Base-by-base conservation (phyloP, 1,140 invertebrate species). In the Papilio glaucus region DNA sequence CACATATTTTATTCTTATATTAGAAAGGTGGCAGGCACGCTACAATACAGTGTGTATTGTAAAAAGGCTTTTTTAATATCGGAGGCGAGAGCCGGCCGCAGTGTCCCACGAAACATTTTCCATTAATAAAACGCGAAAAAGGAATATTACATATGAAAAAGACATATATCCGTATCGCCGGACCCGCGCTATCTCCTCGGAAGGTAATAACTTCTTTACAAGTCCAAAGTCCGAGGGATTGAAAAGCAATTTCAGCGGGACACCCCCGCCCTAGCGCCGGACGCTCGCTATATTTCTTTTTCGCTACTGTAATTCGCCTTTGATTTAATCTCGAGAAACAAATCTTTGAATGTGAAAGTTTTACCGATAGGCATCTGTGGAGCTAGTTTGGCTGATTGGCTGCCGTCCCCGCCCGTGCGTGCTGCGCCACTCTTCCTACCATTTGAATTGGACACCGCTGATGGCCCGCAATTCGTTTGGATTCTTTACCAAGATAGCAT, bases 201-300 rank as follows among this genome's bases (percentile, higher is more conserved):
- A 93, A 94, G 93, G 93, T 94, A 94, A 94, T 94, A 94, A 94
- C 92, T 94, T 94, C 93, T 94, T 94, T 94, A 94, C 93, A 94
- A 94, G 93, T 94, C 93, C 92, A 93, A 94, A 94, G 93, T 94
- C 93, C 93, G 93, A 93, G 93, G 93, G 93, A 94, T 94, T 94
- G 93, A 93, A 94, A 94, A 94, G 92, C 93, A 94, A 94, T 94
- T 94, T 93, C 92, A 93, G 86, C 85, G 90, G 88, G 90, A 93
- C 93, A 92, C 90, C 91, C n/a, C 86, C 88, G 85, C 86, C 82
- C 83, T 80, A 77, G 74, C 69, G 84, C 84, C 80, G 85, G 85
- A 84, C 85, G 87, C 86, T 90, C 85, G 82, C 86, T 87, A 91
- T 91, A 93, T 91, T 91, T 91, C 91, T 93, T 93, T 90, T 91